Evolutionary conservation across 2,888 invertebrate genomes (phyloP).

Genomic region (Mythimna impura): DNA sequence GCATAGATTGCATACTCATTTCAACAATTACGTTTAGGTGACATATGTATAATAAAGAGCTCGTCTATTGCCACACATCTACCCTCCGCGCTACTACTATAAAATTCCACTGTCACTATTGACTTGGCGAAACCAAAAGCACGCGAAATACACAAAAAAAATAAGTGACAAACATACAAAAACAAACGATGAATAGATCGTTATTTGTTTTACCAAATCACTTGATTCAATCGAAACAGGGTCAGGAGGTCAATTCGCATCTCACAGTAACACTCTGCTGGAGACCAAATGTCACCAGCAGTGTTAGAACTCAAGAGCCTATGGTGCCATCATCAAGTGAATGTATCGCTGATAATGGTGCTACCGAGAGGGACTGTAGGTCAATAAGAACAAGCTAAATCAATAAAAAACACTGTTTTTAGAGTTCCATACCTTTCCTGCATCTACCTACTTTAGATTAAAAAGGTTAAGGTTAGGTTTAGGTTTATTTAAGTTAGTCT

Average conservation of each 20-base stretch:
- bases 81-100: no score
- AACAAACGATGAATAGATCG: no score
- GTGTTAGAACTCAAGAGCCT: neutral
- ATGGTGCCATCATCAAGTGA: conserved; percentile 6
- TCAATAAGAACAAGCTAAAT: neutral
- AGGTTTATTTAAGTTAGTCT: no score
- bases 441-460: no score
- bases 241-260: conserved; percentile 29
- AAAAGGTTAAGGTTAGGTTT: no score
- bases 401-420: no score
- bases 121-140: neutral
- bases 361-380: neutral
- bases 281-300: neutral
- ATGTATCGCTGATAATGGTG: neutral
- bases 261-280: neutral
- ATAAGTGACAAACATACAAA: neutral
- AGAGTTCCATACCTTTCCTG: no score
- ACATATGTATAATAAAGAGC: no score
- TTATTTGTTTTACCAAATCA: no score
- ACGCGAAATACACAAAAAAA: neutral
- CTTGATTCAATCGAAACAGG: neutral
- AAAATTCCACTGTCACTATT: neutral
- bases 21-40: no score
- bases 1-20: no score
- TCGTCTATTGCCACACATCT: no score